Conservation (phyloP, 2,113 vertebrate species). For the Chascanopsetta lugubris region DNA sequence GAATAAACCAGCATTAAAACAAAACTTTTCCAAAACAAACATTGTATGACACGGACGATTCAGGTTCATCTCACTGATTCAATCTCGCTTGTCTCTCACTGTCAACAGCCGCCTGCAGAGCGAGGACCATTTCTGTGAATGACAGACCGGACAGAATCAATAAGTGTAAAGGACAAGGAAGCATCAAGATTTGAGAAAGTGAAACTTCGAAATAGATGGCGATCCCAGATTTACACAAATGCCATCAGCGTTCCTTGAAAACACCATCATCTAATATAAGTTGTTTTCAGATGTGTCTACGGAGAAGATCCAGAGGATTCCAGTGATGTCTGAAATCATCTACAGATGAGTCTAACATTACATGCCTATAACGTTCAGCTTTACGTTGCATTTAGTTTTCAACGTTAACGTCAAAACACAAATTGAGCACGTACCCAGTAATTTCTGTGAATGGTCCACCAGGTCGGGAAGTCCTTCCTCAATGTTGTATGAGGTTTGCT, state of each 20-base stretch:
- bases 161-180: background rate
- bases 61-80: constrained; percentile 29
- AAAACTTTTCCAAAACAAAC: background rate
- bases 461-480: constrained; percentile 54
- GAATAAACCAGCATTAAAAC: background rate
- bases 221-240: too few species aligned
- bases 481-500: constrained; percentile 61
- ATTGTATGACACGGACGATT: background rate
- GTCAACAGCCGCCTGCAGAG: constrained; percentile 53
- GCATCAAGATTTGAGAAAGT: background rate
- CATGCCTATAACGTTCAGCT: background rate
- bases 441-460: constrained; percentile 40
- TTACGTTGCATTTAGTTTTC: background rate
- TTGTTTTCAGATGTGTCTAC: too few species aligned
- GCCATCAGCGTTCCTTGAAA: too few species aligned
- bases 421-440: constrained; percentile 62
- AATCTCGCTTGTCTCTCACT: constrained; percentile 37
- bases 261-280: too few species aligned
- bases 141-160: constrained; percentile 11
- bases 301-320: too few species aligned
- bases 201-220: too few species aligned
- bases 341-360: too few species aligned
- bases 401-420: constrained; percentile 6
- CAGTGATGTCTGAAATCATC: too few species aligned
- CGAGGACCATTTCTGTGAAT: constrained; percentile 40